Evolutionary conservation across 2,888 invertebrate genomes (phyloP).

Genomic region (Amblyjoppa proteus): DNA sequence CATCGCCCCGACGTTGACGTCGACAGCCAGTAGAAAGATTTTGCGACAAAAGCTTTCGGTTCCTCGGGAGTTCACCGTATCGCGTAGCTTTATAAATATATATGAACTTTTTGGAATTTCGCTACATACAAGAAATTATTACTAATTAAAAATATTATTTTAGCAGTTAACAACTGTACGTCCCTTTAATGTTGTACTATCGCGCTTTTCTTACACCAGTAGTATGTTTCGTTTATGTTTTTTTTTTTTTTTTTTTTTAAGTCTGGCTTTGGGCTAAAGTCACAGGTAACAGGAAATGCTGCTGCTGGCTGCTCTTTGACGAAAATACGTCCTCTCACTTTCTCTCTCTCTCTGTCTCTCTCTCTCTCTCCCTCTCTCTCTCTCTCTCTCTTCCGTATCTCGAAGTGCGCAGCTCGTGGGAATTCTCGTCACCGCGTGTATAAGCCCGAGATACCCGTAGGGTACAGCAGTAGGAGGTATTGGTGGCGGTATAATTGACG

Average conservation of each 20-base stretch:
- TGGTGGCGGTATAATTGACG: constrained; percentile 67
- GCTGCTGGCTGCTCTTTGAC: constrained; percentile 50
- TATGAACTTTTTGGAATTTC: neutral
- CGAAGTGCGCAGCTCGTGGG: constrained; percentile 53
- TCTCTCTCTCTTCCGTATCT: constrained; percentile 4
- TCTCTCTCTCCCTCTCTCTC: too few relatives aligned
- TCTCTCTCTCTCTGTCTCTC: neutral
- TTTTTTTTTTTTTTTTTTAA: neutral
- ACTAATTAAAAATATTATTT: neutral
- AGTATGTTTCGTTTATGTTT: neutral
- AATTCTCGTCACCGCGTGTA: constrained; percentile 25
- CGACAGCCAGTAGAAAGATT: constrained; percentile 14
- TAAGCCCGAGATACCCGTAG: constrained; percentile 36
- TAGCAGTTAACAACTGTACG: neutral
- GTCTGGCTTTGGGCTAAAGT: neutral
- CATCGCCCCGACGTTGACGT: neutral
- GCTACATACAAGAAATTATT: neutral
- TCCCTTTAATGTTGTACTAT: neutral
- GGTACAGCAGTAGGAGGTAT: constrained; percentile 49
- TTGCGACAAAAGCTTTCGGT: constrained; percentile 20
- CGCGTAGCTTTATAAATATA: constrained; percentile 7
- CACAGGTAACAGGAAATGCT: constrained; percentile 47
- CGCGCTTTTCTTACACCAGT: neutral
- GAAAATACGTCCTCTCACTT: constrained; percentile 47
- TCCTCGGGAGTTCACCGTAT: neutral